phyloP scores from a whole-genome alignment of 2,797 vertebrate species.

The Taenioides sp. region DNA sequence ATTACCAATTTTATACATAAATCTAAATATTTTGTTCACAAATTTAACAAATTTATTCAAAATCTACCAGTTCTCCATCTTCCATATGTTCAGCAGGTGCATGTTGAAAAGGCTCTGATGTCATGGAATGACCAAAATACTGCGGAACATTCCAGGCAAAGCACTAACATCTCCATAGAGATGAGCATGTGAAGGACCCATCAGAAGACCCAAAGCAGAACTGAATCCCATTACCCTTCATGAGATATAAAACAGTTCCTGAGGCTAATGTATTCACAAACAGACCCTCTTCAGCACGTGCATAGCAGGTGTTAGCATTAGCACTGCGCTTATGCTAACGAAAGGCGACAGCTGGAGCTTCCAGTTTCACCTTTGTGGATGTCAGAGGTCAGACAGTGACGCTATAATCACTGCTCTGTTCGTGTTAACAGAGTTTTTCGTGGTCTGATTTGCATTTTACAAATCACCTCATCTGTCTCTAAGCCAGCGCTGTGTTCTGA shows the following conservation, averaged over 20 bases:
- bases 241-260: background rate
- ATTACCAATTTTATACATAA: too few species aligned
- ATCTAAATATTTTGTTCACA: too few species aligned
- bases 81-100: too few species aligned
- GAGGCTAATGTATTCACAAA: background rate
- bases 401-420: slow-evolving; percentile 35
- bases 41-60: too few species aligned
- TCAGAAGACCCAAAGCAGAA: too few species aligned
- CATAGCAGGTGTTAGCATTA: slow-evolving; percentile 14
- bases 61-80: too few species aligned
- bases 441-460: slow-evolving; percentile 53
- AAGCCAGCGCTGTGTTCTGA: slow-evolving; percentile 29
- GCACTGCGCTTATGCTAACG: slow-evolving; percentile 42
- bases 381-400: slow-evolving; percentile 56
- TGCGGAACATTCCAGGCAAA: too few species aligned
- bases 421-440: slow-evolving; percentile 42
- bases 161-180: too few species aligned
- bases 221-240: too few species aligned
- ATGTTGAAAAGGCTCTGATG: too few species aligned
- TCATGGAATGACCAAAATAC: too few species aligned
- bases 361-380: slow-evolving; percentile 46
- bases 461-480: slow-evolving; percentile 44
- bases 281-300: slow-evolving; percentile 1
- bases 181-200: too few species aligned
- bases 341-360: slow-evolving; percentile 54